Conservation (phyloP, 2,113 vertebrate species). For the Carassius auratus region DNA sequence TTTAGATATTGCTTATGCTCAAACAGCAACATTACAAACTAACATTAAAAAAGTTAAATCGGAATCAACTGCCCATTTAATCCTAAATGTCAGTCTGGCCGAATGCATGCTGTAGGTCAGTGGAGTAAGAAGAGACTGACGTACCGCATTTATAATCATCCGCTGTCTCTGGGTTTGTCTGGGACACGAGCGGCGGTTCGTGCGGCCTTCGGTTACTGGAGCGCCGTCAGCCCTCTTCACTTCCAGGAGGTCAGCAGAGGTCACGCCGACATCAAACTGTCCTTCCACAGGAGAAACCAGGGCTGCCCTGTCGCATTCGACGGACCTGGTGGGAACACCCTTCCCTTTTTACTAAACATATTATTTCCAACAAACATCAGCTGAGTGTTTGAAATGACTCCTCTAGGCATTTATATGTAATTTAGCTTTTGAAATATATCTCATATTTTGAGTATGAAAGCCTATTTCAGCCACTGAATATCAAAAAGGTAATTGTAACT, state of each 20-base stretch:
- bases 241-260: slow-evolving; percentile 78
- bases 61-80: too few species aligned
- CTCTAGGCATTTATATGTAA: neutral
- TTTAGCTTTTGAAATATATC: too few species aligned
- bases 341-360: neutral
- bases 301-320: slow-evolving; percentile 76
- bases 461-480: too few species aligned
- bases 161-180: slow-evolving; percentile 69
- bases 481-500: too few species aligned
- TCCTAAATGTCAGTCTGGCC: too few species aligned
- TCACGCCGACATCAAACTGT: slow-evolving; percentile 81
- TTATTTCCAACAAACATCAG: neutral
- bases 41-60: too few species aligned
- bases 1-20: too few species aligned
- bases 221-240: slow-evolving; percentile 74
- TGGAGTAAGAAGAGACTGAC: slow-evolving; percentile 84
- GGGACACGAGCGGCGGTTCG: slow-evolving; percentile 74
- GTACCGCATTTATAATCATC: slow-evolving; percentile 79
- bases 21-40: too few species aligned
- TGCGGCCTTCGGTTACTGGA: slow-evolving; percentile 83
- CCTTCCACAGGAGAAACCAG: slow-evolving; percentile 77
- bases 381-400: neutral
- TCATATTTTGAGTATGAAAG: too few species aligned
- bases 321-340: slow-evolving; percentile 65
- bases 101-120: slow-evolving; percentile 64